Evolutionary conservation across 2,113 vertebrate genomes (phyloP).

Genomic region (Lepisosteus osseus): DNA sequence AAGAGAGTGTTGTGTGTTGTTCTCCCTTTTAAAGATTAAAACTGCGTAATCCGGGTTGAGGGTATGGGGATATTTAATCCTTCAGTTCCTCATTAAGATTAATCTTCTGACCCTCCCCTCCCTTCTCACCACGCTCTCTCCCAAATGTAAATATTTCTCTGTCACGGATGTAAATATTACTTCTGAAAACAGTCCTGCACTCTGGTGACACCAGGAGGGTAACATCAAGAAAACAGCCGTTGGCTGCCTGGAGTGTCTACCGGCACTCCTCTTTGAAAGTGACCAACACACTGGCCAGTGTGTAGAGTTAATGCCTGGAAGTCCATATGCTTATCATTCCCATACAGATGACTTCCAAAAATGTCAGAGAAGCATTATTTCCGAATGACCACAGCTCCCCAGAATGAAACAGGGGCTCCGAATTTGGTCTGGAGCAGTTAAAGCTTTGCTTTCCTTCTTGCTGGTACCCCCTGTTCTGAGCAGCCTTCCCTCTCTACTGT

Average conservation of each 20-base stretch:
- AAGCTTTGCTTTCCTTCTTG: too few relatives aligned
- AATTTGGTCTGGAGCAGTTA: too few relatives aligned
- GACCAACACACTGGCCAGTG: neutral
- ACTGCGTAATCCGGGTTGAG: neutral
- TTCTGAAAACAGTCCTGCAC: neutral
- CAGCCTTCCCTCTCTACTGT: too few relatives aligned
- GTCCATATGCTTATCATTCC: too few relatives aligned
- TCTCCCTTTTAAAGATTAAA: too few relatives aligned
- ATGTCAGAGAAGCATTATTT: neutral
- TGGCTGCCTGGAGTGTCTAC: too few relatives aligned
- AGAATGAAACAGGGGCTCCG: too few relatives aligned
- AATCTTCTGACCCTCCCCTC: neutral
- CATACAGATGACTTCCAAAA: too few relatives aligned
- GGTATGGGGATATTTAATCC: neutral
- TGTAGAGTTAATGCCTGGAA: neutral
- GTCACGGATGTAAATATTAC: neutral
- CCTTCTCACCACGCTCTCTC: neutral
- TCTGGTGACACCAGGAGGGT: too few relatives aligned
- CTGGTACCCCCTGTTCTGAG: too few relatives aligned
- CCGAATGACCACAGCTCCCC: neutral
- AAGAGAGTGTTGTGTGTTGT: too few relatives aligned
- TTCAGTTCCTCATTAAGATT: neutral
- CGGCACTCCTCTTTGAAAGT: neutral
- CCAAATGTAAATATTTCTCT: constrained; percentile 10
- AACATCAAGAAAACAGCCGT: too few relatives aligned